phyloP scores from a whole-genome alignment of 37 sponge, comb jelly and placozoan species.

The Eunapius fragilis region DNA sequence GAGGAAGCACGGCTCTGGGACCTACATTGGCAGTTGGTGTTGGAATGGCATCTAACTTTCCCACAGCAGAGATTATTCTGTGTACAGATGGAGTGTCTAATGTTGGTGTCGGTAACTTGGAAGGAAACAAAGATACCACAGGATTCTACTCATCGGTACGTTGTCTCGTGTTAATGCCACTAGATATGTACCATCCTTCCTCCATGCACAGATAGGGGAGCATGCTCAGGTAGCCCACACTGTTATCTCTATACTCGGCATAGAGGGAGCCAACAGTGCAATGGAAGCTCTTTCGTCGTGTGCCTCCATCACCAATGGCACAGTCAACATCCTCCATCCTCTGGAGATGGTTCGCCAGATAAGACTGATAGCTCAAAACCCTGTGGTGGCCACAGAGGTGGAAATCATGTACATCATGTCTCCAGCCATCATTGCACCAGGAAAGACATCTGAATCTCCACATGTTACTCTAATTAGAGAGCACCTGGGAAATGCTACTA shows the following conservation, averaged over 20 bases:
- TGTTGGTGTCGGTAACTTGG: constrained; percentile 80
- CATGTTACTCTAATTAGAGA: constrained; percentile 46
- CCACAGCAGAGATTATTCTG: constrained; percentile 85
- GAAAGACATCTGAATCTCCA: constrained; percentile 29
- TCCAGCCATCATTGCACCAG: constrained; percentile 6
- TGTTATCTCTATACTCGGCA: constrained; percentile 85
- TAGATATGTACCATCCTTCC: no score
- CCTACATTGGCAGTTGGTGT: constrained; percentile 83
- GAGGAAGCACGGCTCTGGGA: constrained; percentile 90
- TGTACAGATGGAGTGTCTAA: constrained; percentile 94
- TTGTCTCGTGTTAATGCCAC: background rate
- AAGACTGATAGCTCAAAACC: constrained; percentile 89
- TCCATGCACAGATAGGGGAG: constrained; percentile 77
- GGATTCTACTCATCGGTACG: constrained; percentile 82
- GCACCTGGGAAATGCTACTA: constrained; percentile 83
- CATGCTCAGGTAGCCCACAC: constrained; percentile 74
- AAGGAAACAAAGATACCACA: constrained; percentile 1
- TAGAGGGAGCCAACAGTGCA: constrained; percentile 86
- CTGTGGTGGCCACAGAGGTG: constrained; percentile 85
- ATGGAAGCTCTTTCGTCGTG: constrained; percentile 82
- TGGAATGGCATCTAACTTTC: constrained; percentile 74
- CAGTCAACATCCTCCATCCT: constrained; percentile 94
- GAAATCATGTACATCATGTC: background rate
- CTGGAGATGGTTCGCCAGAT: constrained; percentile 97
- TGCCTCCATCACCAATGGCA: constrained; percentile 86